Evolutionary conservation across 2,888 invertebrate genomes (phyloP), one percentile per base, ranked within the genome.

Genomic region (Ischnura elegans): DNA sequence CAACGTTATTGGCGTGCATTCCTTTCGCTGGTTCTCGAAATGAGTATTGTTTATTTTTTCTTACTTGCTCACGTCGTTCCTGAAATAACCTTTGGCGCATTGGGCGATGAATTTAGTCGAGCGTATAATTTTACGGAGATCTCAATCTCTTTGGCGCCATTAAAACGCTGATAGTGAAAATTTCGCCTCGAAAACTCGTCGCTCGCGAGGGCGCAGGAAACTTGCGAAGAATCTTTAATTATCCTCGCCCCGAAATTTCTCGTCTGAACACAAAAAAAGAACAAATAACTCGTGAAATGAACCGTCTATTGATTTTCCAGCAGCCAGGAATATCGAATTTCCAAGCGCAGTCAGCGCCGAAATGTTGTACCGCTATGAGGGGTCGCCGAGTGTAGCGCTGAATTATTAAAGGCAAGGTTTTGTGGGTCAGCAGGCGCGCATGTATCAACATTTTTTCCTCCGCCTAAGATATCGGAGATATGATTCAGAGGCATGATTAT

Each of bases 351-450:
- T 1, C n/a, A 36, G 61, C n/a, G 76, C 76, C 76, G 36, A 76
- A 76, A 76, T 36, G 36, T 76, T 36, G 76, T 36, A 76, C 36
- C 25, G 36, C 8, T 36, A 76, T 36, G 8, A 29, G 29, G 16
- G 36, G 76, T 29, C 76, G 29, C 76, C 36, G 76, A 36, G 36
- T 36, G 76, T n/a, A 76, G 76, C 29, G 76, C 36, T 8, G 76
- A 76, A 29, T n/a, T 76, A 51, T 51, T 25, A 10, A n/a, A 76
- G 36, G 10, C 36, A 25, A 76, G 76, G 76, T 19, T 76, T 6
- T 76, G 76, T 76, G 76, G 76, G 76, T 76, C 76, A 76, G 36
- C n/a, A n/a, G n/a, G n/a, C n/a, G 76, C 76, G 76, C 61, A 61
- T 61, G 19, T 16, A 76, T 76, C n/a, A n/a, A n/a, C n/a, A 76